phyloP scores from a whole-genome alignment of 2,888 invertebrate genomes.

The Tenthredo mesomela region DNA sequence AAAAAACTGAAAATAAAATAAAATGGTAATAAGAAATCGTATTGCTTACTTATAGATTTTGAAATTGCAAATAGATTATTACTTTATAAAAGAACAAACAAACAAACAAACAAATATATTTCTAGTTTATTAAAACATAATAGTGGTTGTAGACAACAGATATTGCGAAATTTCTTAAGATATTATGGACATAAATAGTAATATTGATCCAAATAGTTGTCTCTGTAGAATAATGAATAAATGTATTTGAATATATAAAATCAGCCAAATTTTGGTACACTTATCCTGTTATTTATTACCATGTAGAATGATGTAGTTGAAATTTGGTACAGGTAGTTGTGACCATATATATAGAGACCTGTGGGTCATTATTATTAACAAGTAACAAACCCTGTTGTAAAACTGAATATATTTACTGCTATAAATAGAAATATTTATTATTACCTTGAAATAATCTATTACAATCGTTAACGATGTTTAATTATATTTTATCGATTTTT shows the following conservation, averaged over 20 bases:
- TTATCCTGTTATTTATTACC: slow-evolving; percentile 22
- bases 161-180: slow-evolving; percentile 42
- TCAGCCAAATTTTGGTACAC: slow-evolving; percentile 12
- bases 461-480: background rate
- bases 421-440: slow-evolving; percentile 17
- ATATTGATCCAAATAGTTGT: slow-evolving; percentile 33
- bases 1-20: too few species aligned
- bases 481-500: background rate
- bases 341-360: too few species aligned
- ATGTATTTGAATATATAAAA: slow-evolving; percentile 29
- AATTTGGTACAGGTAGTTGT: slow-evolving; percentile 18
- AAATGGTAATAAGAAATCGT: background rate
- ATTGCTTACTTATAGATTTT: slow-evolving; percentile 41
- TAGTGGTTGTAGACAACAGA: slow-evolving; percentile 37
- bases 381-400: slow-evolving; percentile 4
- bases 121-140: slow-evolving; percentile 36
- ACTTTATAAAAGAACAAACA: slow-evolving; percentile 24
- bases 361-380: slow-evolving; percentile 2
- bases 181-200: background rate
- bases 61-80: slow-evolving; percentile 20
- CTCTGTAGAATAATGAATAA: slow-evolving; percentile 46
- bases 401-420: background rate
- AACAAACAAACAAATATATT: slow-evolving; percentile 44
- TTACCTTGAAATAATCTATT: background rate
- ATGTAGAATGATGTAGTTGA: slow-evolving; percentile 10